Evolutionary conservation across 1,140 invertebrate genomes (phyloP), one percentile per base, ranked within the genome.

Genomic region (Apis dorsata): DNA sequence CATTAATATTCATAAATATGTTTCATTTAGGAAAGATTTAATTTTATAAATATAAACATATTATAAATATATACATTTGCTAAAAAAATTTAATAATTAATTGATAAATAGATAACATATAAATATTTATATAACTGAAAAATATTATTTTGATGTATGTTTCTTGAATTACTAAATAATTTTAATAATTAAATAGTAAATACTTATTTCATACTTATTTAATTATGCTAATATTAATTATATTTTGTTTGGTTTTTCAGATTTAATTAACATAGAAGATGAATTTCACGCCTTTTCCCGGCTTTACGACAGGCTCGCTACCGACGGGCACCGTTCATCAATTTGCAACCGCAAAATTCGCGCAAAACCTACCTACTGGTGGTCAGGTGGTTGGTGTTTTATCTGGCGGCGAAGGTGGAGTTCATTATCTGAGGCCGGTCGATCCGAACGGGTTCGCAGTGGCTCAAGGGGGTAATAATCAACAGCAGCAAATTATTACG

Each of bases 391-490:
- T 94, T 79, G 95, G 95, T 12, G 92, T 95, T 21, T 83, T 95
- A 7, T 95, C 94, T 8, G 94, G 94, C 19, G 95, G 96, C 24
- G 96, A 97, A 81, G 95, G 95, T 85, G 96, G 96, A 4, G 95
- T 97, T n/a, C 96, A 97, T 88, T 97, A 97, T 89, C 92, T 97
- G 68, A 95, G 96, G 44, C 95, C 96, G 3, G 93, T 97, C 28
- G 96, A 97, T 86, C 95, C 95, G 1, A 95, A 95, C 87, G 94
- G 94, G 0, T 95, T 95, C 79, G 91, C 94, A 1, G 92, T 94
- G 2, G 89, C 93, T 21, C 92, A 92, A 66, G 88, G 92, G 59
- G 85, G 91, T 72, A 94, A 93, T 66, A 94, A 93, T 79, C 94
- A 95, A 63, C 93, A 94, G 65, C 95, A 95, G 87, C 95, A 96